Evolutionary conservation across 2,797 vertebrate genomes (phyloP), one percentile per base, ranked within the genome.

Genomic region (Sylvia borin): DNA sequence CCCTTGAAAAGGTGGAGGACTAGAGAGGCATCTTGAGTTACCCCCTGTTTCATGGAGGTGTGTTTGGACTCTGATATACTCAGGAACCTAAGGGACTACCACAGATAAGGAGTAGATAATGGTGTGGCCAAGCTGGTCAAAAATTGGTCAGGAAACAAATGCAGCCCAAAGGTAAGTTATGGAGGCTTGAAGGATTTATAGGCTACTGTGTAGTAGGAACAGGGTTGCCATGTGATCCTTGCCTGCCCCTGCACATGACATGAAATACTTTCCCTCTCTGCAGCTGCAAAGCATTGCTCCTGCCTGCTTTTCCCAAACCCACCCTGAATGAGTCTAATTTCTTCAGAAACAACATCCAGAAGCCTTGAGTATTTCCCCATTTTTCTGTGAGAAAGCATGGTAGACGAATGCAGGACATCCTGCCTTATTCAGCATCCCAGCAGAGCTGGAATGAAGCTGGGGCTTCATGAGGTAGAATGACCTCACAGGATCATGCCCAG

Each of bases 221-320:
- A 57, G 13, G 10, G 6, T 16, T 85, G 26, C 34, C 0, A 1
- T 19, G 7, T 64, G 26, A 29, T 74, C 26, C 36, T 65, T 75
- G 54, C 11, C 32, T 78, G 25, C 31, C 18, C 21, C 20, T 0
- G 0, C 7, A 24, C 11, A 11, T 1, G 1, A 10, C 24, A 29
- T 38, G 50, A 88, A 83, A 48, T 9, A 11, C 19, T 68, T 67
- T 57, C 3, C 9, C 5, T 36, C 32, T 61, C 54, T 32, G 42
- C 32, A 71, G 21, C 29, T 71, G 53, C 14, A 66, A 78, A 68
- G 5, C 1, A 11, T 36, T 55, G 17, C 13, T 79, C 7, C 38
- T 48, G 8, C 8, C 54, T 94, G 36, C 17, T 55, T 31, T 80
- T 67, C 26, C 48, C 21, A 50, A 90, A 53, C 34, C 7, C 42